Conservation (phyloP, 2,888 invertebrate genomes). For the Eupithecia vulgata region DNA sequence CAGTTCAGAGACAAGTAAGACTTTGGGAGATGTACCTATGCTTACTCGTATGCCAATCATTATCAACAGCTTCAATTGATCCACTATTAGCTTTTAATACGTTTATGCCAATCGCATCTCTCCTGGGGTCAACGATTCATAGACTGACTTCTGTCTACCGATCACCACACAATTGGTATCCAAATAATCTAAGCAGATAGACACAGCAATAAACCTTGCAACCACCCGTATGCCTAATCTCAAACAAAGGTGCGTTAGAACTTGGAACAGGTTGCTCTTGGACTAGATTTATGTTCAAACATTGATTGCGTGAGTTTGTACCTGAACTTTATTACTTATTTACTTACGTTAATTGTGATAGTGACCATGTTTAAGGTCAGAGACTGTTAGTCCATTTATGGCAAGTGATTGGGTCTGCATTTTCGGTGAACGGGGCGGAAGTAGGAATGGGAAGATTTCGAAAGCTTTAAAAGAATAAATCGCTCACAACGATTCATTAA, state of each 20-base stretch:
- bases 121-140: not conserved
- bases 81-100: not conserved
- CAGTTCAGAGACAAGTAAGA: not conserved
- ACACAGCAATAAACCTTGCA: conserved; percentile 15
- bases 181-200: not conserved
- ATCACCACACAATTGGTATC: not conserved
- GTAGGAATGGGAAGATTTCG: not conserved
- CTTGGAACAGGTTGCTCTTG: conserved; percentile 61
- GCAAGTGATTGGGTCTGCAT: not conserved
- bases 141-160: not conserved
- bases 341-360: not conserved
- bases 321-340: not conserved
- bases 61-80: not conserved
- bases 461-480: not conserved
- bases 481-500: not conserved
- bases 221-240: conserved; percentile 45
- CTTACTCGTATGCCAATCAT: not conserved
- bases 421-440: not conserved
- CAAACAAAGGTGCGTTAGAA: conserved; percentile 53
- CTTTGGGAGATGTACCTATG: not conserved
- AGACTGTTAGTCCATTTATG: not conserved
- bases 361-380: not conserved
- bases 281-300: conserved; percentile 57
- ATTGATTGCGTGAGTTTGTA: conserved; percentile 29
- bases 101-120: not conserved